Conservation (phyloP, 92 coral and sea anemone species). For the Galaxea fascicularis region DNA sequence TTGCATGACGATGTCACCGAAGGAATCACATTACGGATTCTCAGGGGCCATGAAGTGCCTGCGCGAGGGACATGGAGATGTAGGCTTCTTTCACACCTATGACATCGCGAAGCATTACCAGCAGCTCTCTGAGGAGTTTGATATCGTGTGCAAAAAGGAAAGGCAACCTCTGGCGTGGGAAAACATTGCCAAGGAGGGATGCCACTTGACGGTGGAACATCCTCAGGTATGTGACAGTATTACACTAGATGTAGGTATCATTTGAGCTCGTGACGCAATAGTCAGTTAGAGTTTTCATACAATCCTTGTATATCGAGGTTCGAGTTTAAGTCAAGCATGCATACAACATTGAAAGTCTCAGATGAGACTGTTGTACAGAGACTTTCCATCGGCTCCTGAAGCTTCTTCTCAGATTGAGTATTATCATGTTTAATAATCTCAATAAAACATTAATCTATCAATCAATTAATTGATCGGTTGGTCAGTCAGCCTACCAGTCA, state of each 20-base stretch:
- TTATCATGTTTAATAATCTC: too few relatives aligned
- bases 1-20: conserved; percentile 51
- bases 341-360: too few relatives aligned
- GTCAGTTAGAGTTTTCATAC: too few relatives aligned
- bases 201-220: conserved; percentile 53
- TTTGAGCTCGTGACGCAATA: background rate
- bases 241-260: background rate
- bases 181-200: conserved; percentile 15
- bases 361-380: too few relatives aligned
- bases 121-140: conserved; percentile 1
- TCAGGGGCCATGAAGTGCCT: conserved; percentile 59
- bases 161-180: conserved; percentile 19
- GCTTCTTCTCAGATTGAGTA: too few relatives aligned
- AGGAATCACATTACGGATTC: conserved; percentile 63
- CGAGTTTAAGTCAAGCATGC: too few relatives aligned
- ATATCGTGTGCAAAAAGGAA: conserved; percentile 38
- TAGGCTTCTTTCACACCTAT: conserved; percentile 65
- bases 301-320: too few relatives aligned
- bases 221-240: conserved; percentile 56
- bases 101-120: conserved; percentile 52
- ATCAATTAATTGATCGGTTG: too few relatives aligned
- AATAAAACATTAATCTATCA: too few relatives aligned
- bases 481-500: too few relatives aligned
- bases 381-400: too few relatives aligned
- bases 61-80: conserved; percentile 39